phyloP scores from a whole-genome alignment of 2,113 vertebrate species.

The Phoxinus phoxinus region DNA sequence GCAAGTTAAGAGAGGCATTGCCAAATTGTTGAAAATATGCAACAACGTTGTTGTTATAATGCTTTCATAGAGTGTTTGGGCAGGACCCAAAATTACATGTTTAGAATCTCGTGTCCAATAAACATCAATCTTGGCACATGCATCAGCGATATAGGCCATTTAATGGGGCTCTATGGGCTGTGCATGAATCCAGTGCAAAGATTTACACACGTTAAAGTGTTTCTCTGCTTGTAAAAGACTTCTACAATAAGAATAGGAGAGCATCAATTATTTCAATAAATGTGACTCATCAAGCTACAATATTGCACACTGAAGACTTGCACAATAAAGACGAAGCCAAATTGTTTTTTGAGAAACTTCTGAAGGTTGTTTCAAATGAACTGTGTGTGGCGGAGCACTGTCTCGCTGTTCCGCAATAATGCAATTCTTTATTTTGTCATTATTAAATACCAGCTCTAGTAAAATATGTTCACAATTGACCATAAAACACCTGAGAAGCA shows the following conservation, averaged over 20 bases:
- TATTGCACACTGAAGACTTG: background rate
- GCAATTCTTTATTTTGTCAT: conserved; percentile 19
- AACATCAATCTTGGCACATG: conserved; percentile 3
- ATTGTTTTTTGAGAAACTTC: background rate
- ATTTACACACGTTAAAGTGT: background rate
- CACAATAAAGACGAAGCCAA: background rate
- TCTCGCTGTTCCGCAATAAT: background rate
- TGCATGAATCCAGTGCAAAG: background rate
- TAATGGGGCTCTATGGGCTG: background rate
- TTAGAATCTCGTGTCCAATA: background rate
- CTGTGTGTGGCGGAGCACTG: background rate
- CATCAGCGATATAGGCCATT: background rate
- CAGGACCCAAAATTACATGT: background rate
- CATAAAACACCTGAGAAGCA: conserved; percentile 34
- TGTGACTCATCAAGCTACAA: background rate
- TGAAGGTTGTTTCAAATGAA: background rate
- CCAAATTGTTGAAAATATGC: background rate
- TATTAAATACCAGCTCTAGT: conserved; percentile 20
- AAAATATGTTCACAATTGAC: conserved; percentile 33
- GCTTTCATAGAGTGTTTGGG: background rate
- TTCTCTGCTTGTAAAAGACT: background rate
- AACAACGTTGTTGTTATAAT: background rate
- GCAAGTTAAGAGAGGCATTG: background rate
- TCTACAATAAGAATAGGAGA: background rate
- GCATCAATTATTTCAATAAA: conserved; percentile 2